Conservation (phyloP, 2,797 vertebrate species). For the Sebastes glaucus region DNA sequence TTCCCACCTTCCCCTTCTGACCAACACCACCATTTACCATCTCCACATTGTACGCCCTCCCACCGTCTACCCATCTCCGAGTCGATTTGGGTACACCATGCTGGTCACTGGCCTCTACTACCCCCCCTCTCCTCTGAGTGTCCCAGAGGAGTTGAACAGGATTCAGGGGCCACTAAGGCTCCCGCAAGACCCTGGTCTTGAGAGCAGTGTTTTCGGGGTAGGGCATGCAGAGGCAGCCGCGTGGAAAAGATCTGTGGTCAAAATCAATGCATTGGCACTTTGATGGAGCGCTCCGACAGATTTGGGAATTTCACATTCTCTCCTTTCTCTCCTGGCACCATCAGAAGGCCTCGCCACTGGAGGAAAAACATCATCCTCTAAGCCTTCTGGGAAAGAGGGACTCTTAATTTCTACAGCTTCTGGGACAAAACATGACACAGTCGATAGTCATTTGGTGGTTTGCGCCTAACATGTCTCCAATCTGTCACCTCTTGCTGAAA, state of each 20-base stretch:
- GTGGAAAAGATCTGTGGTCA: constrained; percentile 78
- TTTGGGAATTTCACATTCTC: constrained; percentile 75
- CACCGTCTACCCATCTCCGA: constrained; percentile 23
- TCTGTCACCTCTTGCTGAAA: constrained; percentile 6
- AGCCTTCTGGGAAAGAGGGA: constrained; percentile 52
- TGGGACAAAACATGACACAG: constrained; percentile 47
- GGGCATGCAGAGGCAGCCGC: constrained; percentile 59
- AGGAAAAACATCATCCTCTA: constrained; percentile 54
- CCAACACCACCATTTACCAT: constrained; percentile 58
- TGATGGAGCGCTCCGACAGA: constrained; percentile 78
- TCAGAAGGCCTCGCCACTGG: constrained; percentile 42
- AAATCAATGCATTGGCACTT: constrained; percentile 87
- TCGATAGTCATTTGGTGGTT: constrained; percentile 60
- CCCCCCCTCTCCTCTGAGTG: constrained; percentile 5
- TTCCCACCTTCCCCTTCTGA: constrained; percentile 42
- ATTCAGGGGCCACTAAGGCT: constrained; percentile 66
- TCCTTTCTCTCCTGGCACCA: constrained; percentile 45
- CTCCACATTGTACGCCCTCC: constrained; percentile 46
- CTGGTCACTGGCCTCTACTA: constrained; percentile 48
- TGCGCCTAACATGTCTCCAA: neutral
- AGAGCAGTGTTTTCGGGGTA: constrained; percentile 59
- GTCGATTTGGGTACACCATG: constrained; percentile 66
- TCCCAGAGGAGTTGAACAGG: constrained; percentile 59
- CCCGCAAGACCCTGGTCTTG: constrained; percentile 61
- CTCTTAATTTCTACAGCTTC: constrained; percentile 43